phyloP scores from a whole-genome alignment of 2,888 invertebrate species.

The Lasioglossum figueresi region DNA sequence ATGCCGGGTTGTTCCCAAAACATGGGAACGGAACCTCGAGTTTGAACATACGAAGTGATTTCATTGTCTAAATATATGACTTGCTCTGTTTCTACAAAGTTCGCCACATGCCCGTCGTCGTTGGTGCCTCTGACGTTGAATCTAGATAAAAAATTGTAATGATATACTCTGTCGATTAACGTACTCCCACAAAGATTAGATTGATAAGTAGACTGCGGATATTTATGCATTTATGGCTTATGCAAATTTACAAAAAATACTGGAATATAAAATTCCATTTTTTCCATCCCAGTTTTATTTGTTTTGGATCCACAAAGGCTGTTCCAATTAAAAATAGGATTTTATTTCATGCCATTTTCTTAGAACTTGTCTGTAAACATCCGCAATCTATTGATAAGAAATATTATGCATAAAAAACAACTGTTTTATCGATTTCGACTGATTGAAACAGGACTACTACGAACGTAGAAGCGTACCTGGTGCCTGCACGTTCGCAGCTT shows the following conservation, averaged over 20 bases:
- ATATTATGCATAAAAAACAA: neutral
- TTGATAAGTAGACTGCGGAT: neutral
- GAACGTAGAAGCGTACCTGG: slow-evolving; percentile 85
- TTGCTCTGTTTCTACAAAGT: slow-evolving; percentile 99
- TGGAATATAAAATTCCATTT: too few species aligned
- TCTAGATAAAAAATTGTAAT: slow-evolving; percentile 79
- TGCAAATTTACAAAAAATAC: too few species aligned
- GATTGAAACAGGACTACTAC: neutral
- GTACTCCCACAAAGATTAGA: neutral
- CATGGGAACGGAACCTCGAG: slow-evolving; percentile 97
- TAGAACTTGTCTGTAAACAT: too few species aligned
- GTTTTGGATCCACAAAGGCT: too few species aligned
- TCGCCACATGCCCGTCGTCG: slow-evolving; percentile 99
- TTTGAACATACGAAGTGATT: slow-evolving; percentile 95
- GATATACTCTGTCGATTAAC: neutral
- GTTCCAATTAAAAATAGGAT: too few species aligned
- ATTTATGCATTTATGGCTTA: too few species aligned
- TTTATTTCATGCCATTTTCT: too few species aligned
- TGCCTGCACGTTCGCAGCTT: slow-evolving; percentile 99
- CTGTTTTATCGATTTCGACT: neutral
- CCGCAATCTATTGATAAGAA: slow-evolving; percentile 10
- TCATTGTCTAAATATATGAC: slow-evolving; percentile 96
- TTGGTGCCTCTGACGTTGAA: slow-evolving; percentile 99
- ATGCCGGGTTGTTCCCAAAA: slow-evolving; percentile 99
- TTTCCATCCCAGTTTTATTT: too few species aligned